These are phyloP conservation scores for Orthonevra nobilis DNA, from an alignment of 2,888 invertebrate species.

Conservation along the genomic window DNA sequence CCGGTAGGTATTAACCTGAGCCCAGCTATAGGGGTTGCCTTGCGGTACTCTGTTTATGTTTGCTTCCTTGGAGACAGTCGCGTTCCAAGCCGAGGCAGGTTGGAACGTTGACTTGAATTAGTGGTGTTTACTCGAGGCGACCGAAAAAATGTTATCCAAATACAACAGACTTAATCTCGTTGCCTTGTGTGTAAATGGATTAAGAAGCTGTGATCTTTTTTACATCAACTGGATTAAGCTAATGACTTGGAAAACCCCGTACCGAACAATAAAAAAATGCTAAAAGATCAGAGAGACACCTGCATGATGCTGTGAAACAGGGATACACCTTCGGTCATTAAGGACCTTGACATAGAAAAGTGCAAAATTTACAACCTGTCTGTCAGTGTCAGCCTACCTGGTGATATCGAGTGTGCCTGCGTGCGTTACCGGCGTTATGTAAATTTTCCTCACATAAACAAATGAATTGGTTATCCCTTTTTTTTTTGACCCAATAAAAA, in stretches of 20 bases:
- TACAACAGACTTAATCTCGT: conserved; percentile 11
- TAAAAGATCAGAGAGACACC: too few relatives aligned
- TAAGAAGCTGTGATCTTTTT: conserved; percentile 24
- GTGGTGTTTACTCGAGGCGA: conserved; percentile 13
- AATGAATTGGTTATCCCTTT: too few relatives aligned
- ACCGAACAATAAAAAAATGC: neutral
- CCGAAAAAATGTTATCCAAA: neutral
- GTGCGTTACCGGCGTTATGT: conserved; percentile 4
- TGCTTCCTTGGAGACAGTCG: conserved; percentile 60
- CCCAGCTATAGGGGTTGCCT: conserved; percentile 62
- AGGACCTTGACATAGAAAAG: conserved; percentile 11
- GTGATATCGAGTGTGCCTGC: neutral
- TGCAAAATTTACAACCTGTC: conserved; percentile 12
- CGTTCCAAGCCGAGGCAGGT: too few relatives aligned
- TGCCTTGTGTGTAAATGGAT: conserved; percentile 17
- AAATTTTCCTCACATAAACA: conserved; percentile 10
- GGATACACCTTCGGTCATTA: neutral
- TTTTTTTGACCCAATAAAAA: neutral
- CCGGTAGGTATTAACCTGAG: conserved; percentile 48
- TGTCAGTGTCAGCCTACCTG: neutral
- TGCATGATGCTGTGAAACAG: neutral
- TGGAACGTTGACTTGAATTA: too few relatives aligned
- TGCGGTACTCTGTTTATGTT: conserved; percentile 57
- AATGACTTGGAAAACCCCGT: conserved; percentile 24
- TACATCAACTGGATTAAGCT: conserved; percentile 29